phyloP scores from a whole-genome alignment of 2,797 vertebrate genomes.

The Sebastiscus tertius region DNA sequence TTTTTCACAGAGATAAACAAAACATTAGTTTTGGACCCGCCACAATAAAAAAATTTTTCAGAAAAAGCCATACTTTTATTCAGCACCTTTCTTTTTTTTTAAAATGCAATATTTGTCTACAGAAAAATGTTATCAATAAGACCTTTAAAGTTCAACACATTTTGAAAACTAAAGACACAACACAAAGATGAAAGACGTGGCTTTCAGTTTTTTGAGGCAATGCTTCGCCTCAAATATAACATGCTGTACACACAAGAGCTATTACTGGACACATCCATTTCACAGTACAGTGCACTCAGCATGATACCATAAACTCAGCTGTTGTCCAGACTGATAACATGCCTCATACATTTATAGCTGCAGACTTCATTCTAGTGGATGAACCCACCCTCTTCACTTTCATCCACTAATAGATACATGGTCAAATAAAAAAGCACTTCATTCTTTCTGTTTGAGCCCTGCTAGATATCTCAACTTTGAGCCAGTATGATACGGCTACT shows the following conservation, averaged over 20 bases:
- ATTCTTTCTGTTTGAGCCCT: background rate
- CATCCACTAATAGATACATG: constrained; percentile 25
- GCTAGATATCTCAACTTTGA: background rate
- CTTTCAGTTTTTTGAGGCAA: background rate
- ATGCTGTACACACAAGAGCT: constrained; percentile 13
- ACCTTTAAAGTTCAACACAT: background rate
- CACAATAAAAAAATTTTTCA: too few relatives aligned
- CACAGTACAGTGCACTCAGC: constrained; percentile 41
- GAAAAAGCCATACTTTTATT: too few relatives aligned
- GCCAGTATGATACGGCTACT: background rate
- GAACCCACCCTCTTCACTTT: constrained; percentile 18
- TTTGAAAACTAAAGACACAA: background rate
- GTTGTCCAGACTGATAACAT: constrained; percentile 47
- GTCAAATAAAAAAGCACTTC: background rate
- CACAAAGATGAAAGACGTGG: background rate
- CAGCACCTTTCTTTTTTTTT: too few relatives aligned
- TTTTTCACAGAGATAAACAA: too few relatives aligned
- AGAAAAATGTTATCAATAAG: too few relatives aligned
- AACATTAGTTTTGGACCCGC: too few relatives aligned
- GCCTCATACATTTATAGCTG: constrained; percentile 48
- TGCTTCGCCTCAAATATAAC: constrained; percentile 10
- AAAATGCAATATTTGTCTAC: too few relatives aligned
- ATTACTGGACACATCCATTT: constrained; percentile 40
- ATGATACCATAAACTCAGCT: constrained; percentile 30
- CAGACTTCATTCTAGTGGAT: constrained; percentile 39